Percentiles rank a stretch among this genome's conserved stretches.
Conservation (phyloP, 2,797 vertebrate species). For the Dicrostonyx torquatus region DNA sequence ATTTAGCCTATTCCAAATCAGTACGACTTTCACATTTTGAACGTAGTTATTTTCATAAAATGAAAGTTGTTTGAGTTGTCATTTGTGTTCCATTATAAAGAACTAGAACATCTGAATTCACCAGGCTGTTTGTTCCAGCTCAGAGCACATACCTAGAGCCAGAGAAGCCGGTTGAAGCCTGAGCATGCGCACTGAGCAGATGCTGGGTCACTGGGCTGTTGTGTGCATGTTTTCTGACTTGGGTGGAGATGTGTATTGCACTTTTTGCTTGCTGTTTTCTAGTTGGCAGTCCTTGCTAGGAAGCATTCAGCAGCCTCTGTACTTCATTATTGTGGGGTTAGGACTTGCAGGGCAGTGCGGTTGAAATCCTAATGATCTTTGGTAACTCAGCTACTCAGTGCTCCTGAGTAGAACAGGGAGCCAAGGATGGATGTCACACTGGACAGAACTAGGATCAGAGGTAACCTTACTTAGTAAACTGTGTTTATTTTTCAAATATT, state of each 20-base stretch:
- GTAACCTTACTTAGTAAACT: background rate
- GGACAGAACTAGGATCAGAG: background rate
- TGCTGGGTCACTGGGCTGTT: background rate
- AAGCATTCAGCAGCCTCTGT: background rate
- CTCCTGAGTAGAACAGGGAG: background rate
- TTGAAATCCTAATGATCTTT: background rate
- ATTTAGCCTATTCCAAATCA: background rate
- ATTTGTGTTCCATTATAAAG: background rate
- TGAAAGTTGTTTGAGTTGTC: background rate
- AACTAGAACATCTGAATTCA: background rate
- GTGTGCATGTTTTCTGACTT: background rate
- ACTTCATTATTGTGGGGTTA: background rate
- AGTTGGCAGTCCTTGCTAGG: background rate
- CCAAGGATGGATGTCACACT: background rate
- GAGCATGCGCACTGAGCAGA: background rate
- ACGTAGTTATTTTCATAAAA: constrained; percentile 17
- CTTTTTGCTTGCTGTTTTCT: background rate
- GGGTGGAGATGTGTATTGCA: no score
- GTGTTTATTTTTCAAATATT: background rate
- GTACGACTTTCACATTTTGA: background rate
- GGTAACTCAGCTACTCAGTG: background rate
- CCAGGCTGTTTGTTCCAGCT: background rate
- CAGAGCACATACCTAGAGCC: background rate
- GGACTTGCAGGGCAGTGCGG: background rate
- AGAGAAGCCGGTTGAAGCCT: background rate